phyloP scores from a whole-genome alignment of 1,140 invertebrate genomes.

The Coenobita brevimanus region DNA sequence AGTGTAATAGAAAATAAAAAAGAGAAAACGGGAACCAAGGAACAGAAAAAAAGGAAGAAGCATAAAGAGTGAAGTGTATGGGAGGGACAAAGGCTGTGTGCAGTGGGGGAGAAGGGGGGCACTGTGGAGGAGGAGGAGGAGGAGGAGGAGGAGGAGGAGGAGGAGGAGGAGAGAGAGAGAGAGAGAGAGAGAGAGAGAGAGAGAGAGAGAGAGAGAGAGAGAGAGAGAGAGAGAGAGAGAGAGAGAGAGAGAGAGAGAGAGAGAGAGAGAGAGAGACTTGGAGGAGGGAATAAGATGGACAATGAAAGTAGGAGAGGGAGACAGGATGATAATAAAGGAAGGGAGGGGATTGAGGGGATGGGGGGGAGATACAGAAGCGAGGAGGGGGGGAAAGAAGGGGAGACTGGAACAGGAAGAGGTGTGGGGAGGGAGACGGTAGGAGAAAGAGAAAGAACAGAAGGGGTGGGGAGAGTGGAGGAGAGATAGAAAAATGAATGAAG shows the following conservation, averaged over 20 bases:
- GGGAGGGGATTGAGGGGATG: background rate
- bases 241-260: slow-evolving; percentile 25
- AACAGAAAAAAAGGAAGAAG: too few relatives aligned
- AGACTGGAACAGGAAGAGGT: background rate
- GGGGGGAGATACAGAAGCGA: background rate
- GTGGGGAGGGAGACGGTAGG: background rate
- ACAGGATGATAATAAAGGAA: background rate
- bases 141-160: background rate
- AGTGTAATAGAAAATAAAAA: background rate
- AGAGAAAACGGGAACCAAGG: background rate
- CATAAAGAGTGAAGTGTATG: too few relatives aligned
- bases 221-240: slow-evolving; percentile 25
- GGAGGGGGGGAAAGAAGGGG: background rate
- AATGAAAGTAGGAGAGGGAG: background rate
- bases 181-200: background rate
- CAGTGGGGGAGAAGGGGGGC: background rate
- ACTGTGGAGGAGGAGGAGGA: background rate
- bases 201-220: slow-evolving; percentile 25
- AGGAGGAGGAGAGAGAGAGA: background rate
- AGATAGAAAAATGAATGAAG: too few relatives aligned
- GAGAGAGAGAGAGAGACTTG: background rate
- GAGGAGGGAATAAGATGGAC: background rate
- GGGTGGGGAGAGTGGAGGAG: background rate
- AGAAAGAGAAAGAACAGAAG: background rate
- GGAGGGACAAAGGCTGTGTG: too few relatives aligned